These are phyloP conservation scores for Leptopilina syphax DNA, from an alignment of 2,888 invertebrate species.

Conservation along the genomic window DNA sequence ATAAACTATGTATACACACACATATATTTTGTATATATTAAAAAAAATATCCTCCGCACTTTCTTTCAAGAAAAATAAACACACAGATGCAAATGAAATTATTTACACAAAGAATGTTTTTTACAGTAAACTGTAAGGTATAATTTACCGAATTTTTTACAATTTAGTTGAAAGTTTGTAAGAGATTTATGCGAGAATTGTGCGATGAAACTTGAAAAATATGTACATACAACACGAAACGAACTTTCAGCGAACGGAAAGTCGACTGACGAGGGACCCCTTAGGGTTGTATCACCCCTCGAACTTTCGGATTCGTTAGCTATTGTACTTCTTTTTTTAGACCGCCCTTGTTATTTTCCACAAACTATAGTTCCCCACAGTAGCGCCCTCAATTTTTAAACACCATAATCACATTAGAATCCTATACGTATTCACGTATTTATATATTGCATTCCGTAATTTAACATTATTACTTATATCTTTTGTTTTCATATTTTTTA, in stretches of 20 bases:
- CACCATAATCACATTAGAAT: conserved; percentile 1
- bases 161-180: too few relatives aligned
- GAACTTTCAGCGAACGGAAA: neutral
- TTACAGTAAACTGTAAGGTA: too few relatives aligned
- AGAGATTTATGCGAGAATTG: too few relatives aligned
- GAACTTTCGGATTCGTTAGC: conserved; percentile 29
- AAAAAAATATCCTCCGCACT: too few relatives aligned
- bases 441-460: neutral
- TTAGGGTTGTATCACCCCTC: conserved; percentile 25
- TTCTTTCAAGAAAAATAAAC: too few relatives aligned
- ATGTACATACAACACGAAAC: neutral
- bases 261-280: neutral
- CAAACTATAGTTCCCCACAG: conserved; percentile 1
- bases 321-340: conserved; percentile 15
- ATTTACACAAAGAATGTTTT: too few relatives aligned
- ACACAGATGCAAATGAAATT: too few relatives aligned
- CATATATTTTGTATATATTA: too few relatives aligned
- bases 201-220: too few relatives aligned
- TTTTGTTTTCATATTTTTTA: too few relatives aligned
- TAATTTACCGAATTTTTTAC: too few relatives aligned
- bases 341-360: conserved; percentile 19
- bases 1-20: neutral
- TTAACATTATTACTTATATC: too few relatives aligned
- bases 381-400: conserved; percentile 15
- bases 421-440: neutral